These are phyloP conservation scores for Neodiprion fabricii DNA, from an alignment of 1,140 invertebrate species.

Conservation along the genomic window DNA sequence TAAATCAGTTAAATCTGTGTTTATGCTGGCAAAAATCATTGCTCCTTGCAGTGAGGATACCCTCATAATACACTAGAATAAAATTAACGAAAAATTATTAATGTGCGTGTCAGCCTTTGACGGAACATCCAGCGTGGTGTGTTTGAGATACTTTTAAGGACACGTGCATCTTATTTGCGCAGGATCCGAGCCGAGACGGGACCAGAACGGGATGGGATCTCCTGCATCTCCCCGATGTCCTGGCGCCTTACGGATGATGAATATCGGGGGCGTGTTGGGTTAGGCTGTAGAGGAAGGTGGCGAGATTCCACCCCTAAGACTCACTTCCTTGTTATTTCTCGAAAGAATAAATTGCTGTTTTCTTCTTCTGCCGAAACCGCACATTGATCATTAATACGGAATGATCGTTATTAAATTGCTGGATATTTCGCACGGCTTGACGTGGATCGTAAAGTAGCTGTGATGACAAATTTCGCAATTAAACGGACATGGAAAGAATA, in stretches of 20 bases:
- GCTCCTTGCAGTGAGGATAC: too few species aligned
- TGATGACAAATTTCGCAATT: too few species aligned
- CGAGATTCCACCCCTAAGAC: neutral
- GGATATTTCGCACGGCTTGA: conserved; percentile 41
- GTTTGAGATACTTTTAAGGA: conserved; percentile 12
- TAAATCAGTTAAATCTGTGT: too few species aligned
- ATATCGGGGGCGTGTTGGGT: conserved; percentile 31
- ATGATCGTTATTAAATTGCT: conserved; percentile 8
- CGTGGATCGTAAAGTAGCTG: conserved; percentile 22
- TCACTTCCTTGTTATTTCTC: conserved; percentile 49
- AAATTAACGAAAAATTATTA: too few species aligned
- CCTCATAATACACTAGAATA: too few species aligned
- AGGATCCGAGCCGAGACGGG: conserved; percentile 41
- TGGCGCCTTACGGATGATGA: conserved; percentile 50
- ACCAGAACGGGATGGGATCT: neutral
- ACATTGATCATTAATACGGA: too few species aligned
- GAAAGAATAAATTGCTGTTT: conserved; percentile 48
- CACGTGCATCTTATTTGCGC: conserved; percentile 55
- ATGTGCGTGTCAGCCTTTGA: too few species aligned
- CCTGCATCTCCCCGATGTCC: conserved; percentile 32
- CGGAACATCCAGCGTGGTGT: neutral
- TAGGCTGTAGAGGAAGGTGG: conserved; percentile 21
- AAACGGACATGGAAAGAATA: too few species aligned
- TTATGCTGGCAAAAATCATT: too few species aligned
- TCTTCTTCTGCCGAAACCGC: conserved; percentile 37